These are phyloP conservation scores for Uropsilus gracilis DNA, from an alignment of 2,113 vertebrate species.

Conservation along the genomic window DNA sequence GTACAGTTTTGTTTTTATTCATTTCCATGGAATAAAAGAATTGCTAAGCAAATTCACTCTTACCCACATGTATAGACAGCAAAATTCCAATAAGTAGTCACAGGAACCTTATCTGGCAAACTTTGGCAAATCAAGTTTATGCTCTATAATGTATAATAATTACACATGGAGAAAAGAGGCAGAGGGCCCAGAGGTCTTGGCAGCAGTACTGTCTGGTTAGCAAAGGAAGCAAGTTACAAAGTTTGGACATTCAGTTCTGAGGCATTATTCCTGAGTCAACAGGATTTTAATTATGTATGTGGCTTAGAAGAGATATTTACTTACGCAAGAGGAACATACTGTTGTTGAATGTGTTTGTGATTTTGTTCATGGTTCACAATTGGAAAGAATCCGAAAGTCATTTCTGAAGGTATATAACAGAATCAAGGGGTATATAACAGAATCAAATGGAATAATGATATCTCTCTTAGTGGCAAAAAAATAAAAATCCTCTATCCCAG, in stretches of 20 bases:
- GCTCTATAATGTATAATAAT: conserved; percentile 67
- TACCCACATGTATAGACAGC: conserved; percentile 54
- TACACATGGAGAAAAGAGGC: conserved; percentile 81
- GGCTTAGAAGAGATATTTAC: conserved; percentile 86
- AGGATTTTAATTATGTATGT: conserved; percentile 89
- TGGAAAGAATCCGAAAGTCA: conserved; percentile 81
- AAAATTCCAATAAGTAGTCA: conserved; percentile 62
- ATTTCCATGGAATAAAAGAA: conserved; percentile 9
- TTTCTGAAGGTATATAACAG: conserved; percentile 79
- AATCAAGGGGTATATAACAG: conserved; percentile 55
- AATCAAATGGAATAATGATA: neutral
- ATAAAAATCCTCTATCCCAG: neutral
- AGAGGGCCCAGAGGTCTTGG: conserved; percentile 86
- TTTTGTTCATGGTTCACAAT: conserved; percentile 86
- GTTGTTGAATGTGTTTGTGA: conserved; percentile 85
- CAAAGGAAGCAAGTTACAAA: conserved; percentile 88
- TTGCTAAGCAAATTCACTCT: neutral
- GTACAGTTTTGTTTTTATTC: neutral
- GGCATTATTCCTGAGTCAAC: conserved; percentile 89
- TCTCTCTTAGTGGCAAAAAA: neutral
- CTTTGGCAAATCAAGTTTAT: conserved; percentile 64
- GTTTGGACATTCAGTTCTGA: conserved; percentile 91
- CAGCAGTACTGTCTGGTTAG: conserved; percentile 88
- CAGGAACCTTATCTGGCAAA: conserved; percentile 67
- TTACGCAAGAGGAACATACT: conserved; percentile 87